Percentiles rank a stretch among this genome's conserved stretches.
Evolutionary conservation across 2,797 vertebrate species (phyloP).

Genomic region (Tenualosa ilisha): DNA sequence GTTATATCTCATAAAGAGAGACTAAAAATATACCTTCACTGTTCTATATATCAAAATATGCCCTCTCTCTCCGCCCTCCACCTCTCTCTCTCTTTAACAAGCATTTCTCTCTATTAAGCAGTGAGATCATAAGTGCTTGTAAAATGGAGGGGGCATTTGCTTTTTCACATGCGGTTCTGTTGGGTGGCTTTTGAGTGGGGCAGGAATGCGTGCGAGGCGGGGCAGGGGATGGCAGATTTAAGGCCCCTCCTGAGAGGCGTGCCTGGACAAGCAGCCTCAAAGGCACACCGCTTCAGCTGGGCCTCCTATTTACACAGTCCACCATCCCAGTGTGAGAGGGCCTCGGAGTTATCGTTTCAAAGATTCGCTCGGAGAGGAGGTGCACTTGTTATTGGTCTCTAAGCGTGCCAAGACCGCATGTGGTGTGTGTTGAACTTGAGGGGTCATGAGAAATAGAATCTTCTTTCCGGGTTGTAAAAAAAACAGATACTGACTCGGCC

Average conservation of each 20-base stretch:
- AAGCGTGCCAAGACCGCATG: not conserved
- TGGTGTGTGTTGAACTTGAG: not conserved
- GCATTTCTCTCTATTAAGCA: conserved; percentile 27
- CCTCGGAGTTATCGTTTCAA: conserved; percentile 25
- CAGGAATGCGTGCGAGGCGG: not conserved
- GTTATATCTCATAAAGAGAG: conserved; percentile 26
- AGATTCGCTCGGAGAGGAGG: conserved; percentile 12
- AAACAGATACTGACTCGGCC: not conserved
- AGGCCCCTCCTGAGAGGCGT: conserved; percentile 10
- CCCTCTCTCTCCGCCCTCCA: not conserved
- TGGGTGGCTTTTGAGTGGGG: conserved; percentile 29
- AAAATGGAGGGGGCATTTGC: conserved; percentile 35
- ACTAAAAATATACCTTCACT: conserved; percentile 30
- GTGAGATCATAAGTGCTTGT: conserved; percentile 36
- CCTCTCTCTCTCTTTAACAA: conserved; percentile 17
- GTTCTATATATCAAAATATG: conserved; percentile 26
- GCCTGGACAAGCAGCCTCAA: conserved; percentile 27
- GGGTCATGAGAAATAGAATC: conserved; percentile 1
- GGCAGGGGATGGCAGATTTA: conserved; percentile 1
- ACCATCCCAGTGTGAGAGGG: conserved; percentile 22
- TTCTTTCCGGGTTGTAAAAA: not conserved
- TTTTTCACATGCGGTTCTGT: conserved; percentile 35
- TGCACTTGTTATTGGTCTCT: not conserved
- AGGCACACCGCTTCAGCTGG: not conserved
- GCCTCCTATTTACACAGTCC: conserved; percentile 9